Conservation (phyloP, 2,797 vertebrate species). For the Phyllotis vaccarum region DNA sequence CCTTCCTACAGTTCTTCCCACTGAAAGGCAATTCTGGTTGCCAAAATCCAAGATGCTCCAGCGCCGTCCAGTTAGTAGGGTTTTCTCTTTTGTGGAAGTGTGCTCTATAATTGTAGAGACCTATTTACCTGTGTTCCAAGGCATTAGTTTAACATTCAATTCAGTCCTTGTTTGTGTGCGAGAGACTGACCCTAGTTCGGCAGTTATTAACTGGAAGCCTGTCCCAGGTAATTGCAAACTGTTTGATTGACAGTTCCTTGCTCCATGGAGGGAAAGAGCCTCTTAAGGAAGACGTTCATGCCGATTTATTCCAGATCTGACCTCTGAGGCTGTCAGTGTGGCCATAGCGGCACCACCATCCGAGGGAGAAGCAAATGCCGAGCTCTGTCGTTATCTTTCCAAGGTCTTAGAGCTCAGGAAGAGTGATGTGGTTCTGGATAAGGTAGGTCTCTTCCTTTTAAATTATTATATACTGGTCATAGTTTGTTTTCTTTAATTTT, state of each 20-base stretch:
- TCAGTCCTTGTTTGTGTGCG: neutral
- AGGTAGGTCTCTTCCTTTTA: constrained; percentile 87
- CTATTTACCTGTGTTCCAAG: neutral
- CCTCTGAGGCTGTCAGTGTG: constrained; percentile 91
- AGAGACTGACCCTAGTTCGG: neutral
- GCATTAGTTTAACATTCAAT: neutral
- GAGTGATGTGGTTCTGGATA: constrained; percentile 92
- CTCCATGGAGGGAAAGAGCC: neutral
- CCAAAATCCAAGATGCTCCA: neutral
- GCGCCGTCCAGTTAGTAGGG: neutral
- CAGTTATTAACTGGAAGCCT: neutral
- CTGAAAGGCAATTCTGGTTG: neutral
- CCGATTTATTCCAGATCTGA: constrained; percentile 88
- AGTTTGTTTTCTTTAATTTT: constrained; percentile 30
- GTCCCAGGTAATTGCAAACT: neutral
- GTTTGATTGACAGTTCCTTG: neutral
- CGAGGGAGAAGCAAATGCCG: constrained; percentile 95
- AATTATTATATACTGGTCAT: neutral
- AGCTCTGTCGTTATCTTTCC: constrained; percentile 93
- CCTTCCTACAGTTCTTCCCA: neutral
- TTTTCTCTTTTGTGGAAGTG: neutral
- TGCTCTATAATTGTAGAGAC: neutral
- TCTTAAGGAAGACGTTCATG: neutral
- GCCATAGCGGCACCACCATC: constrained; percentile 94
- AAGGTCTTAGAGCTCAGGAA: constrained; percentile 94